Evolutionary conservation across 1,140 invertebrate species (phyloP).

Genomic region (Drosophila paulistorum): DNA sequence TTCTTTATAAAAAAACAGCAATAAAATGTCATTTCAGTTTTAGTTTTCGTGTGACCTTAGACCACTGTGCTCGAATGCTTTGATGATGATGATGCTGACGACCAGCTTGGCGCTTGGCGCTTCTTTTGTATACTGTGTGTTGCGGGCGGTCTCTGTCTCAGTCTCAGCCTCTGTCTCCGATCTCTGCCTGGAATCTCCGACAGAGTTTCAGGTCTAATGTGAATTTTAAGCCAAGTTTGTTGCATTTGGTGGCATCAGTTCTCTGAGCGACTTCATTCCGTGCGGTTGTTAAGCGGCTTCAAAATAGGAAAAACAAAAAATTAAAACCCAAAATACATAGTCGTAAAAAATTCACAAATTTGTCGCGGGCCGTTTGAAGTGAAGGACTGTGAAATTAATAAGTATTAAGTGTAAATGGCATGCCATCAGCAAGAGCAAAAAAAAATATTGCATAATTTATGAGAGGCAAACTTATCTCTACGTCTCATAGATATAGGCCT

Average conservation of each 20-base stretch:
- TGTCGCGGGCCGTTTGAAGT: constrained; percentile 35
- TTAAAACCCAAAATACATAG: neutral
- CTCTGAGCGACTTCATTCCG: constrained; percentile 58
- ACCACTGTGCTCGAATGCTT: constrained; percentile 43
- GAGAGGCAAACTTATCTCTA: constrained; percentile 12
- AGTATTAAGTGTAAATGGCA: constrained; percentile 50
- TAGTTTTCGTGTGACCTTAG: too few relatives aligned
- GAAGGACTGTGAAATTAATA: constrained; percentile 48
- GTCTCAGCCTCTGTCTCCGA: constrained; percentile 1
- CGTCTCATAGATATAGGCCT: neutral
- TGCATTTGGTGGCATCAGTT: constrained; percentile 73
- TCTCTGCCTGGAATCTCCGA: constrained; percentile 10
- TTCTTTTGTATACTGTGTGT: constrained; percentile 56
- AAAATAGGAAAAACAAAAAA: constrained; percentile 21
- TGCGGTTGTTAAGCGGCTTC: constrained; percentile 58
- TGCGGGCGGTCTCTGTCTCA: constrained; percentile 39
- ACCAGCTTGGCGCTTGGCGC: constrained; percentile 55
- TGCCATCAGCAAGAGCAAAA: constrained; percentile 33
- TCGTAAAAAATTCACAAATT: constrained; percentile 11
- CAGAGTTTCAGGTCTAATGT: constrained; percentile 64
- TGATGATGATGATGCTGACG: constrained; percentile 54
- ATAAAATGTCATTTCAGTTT: too few relatives aligned
- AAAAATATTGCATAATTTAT: constrained; percentile 48
- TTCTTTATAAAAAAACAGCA: too few relatives aligned
- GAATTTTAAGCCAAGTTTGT: constrained; percentile 74